Base-by-base conservation (phyloP, 35 echinoderm and acorn worm species). In the Ptychodera flava region DNA sequence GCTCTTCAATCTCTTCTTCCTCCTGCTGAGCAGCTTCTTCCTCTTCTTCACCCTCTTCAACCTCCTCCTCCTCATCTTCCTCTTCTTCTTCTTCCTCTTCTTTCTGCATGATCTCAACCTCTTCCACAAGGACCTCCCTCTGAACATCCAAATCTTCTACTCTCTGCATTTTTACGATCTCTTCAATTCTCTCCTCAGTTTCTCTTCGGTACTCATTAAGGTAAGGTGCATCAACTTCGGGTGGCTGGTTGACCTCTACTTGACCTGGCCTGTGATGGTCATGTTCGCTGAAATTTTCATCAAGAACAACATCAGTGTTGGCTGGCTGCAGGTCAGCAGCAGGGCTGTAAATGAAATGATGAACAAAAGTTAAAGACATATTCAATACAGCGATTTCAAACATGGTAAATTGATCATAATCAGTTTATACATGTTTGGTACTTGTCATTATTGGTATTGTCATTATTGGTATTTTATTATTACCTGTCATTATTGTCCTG, bases 91-190 rank as follows among this genome's bases (percentile, higher is more conserved):
- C 92, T 15, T 90, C 90, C 32, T 84, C 90, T 32, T 85, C 92
- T 27, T 94, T 90, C 31, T 91, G 89, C 33, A 92, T 89, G 16
- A 94, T 90, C 2, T 94, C 92, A 37, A 94, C 94, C 82, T 99
- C 96, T n/a, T 90, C 86, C 78, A 94, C 96, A 76, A 79, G 35
- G 81, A 94, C 94, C 79, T 94, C 96, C 33, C 90, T 89, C 15
- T 92, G 91, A 34, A 92, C 81, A 84, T 99, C 96, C 28, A 93
- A 84, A 35, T 36, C 45, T 64, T 64, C 45, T 12, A 64, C 45
- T 22, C 6, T 64, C 22, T 64, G 45, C 45, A 12, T 6, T 64
- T 64, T 6, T 64, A 64, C 22, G 6, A 64, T 6, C 22, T 64
- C 45, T 64, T 64, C 45, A 64, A 64, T 64, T 12, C 45, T 6